A percentile compares a stretch with the other conserved stretches of the same genome.
phyloP scores from a whole-genome alignment of 2,113 vertebrate genomes.

The Sclerurus mexicanus region DNA sequence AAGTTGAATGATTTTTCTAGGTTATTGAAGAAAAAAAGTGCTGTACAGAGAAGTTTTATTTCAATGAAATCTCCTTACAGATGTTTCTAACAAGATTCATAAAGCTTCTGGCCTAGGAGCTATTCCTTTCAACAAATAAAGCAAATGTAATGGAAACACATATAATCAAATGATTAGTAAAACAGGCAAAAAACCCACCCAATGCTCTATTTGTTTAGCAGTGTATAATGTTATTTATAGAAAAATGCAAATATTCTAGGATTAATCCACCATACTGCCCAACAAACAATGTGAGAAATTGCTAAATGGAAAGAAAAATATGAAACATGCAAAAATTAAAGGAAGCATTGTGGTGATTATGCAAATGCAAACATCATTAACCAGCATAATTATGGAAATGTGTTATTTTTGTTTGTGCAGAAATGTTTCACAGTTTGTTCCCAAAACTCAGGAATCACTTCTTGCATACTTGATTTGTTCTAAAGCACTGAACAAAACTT shows the following conservation, averaged over 20 bases:
- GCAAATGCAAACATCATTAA: conserved; percentile 62
- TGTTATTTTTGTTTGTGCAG: not conserved
- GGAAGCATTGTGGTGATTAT: conserved; percentile 44
- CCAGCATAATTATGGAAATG: conserved; percentile 41
- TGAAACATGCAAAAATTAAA: conserved; percentile 53
- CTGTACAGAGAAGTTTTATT: not conserved
- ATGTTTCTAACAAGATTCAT: not conserved
- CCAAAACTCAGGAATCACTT: not conserved
- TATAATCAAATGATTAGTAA: conserved; percentile 41
- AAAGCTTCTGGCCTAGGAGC: not conserved
- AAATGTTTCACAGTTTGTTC: not conserved
- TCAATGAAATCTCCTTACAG: not conserved
- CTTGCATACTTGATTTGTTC: not conserved
- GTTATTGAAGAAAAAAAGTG: not conserved
- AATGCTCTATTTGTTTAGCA: conserved; percentile 5
- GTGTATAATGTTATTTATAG: conserved; percentile 47
- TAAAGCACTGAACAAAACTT: not conserved
- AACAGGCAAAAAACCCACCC: not conserved
- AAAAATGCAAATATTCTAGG: conserved; percentile 57
- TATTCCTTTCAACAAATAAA: not conserved
- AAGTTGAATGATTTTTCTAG: not conserved
- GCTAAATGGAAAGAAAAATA: conserved; percentile 65
- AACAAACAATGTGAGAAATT: conserved; percentile 55
- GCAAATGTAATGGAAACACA: not conserved
- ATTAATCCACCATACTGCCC: conserved; percentile 52